Percentiles rank a stretch among this genome's conserved stretches.
These are phyloP conservation scores for Carassius auratus DNA, from an alignment of 2,113 vertebrate species.

Conservation along the genomic window DNA sequence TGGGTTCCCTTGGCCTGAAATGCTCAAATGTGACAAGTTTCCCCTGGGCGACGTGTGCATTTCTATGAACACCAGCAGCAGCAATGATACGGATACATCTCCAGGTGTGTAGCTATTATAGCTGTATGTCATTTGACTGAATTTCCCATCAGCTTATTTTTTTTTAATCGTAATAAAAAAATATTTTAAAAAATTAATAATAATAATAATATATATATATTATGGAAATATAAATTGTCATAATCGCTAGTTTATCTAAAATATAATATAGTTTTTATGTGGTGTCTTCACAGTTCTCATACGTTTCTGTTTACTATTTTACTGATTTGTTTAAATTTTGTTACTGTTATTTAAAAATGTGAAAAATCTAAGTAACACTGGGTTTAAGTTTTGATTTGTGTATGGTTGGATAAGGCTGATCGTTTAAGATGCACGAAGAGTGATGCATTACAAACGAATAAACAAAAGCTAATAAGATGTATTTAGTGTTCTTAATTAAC, in stretches of 20 bases:
- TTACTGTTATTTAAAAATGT: neutral
- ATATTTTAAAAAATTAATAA: too few relatives aligned
- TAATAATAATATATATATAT: neutral
- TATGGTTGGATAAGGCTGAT: neutral
- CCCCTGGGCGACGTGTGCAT: slow-evolving; percentile 92
- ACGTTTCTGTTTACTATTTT: too few relatives aligned
- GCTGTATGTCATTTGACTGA: neutral
- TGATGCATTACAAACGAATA: neutral
- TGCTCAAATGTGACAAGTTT: slow-evolving; percentile 96
- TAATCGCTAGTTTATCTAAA: neutral
- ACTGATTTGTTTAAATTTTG: neutral
- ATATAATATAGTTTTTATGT: neutral
- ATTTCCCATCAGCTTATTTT: neutral
- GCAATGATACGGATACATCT: slow-evolving; percentile 75
- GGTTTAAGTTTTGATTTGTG: neutral
- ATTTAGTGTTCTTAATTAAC: neutral
- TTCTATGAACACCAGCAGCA: slow-evolving; percentile 76
- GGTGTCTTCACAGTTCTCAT: neutral
- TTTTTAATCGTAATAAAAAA: neutral
- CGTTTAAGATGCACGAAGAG: neutral
- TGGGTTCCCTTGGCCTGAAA: slow-evolving; percentile 96
- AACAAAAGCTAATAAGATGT: neutral
- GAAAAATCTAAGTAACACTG: neutral
- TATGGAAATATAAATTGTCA: neutral
- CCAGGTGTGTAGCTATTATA: slow-evolving; percentile 24